Evolutionary conservation across 2,113 vertebrate genomes (phyloP).

Genomic region (Myrmophylax atrothorax): DNA sequence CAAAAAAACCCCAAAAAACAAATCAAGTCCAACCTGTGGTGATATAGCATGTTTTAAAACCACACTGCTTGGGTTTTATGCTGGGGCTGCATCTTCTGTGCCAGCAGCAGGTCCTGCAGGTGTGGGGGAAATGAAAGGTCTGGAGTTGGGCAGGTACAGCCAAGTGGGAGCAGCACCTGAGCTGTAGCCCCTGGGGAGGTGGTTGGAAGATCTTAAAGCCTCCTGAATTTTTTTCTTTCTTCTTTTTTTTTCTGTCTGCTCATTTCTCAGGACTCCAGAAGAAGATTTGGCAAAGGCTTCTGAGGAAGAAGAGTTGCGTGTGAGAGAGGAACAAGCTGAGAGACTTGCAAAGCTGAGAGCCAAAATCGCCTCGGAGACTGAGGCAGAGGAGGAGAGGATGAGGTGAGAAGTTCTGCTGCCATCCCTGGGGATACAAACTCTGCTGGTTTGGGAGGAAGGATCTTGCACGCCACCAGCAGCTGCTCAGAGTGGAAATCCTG

Average conservation of each 20-base stretch:
- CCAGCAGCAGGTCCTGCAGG: background rate
- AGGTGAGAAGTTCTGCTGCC: constrained; percentile 71
- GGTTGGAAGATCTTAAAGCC: background rate
- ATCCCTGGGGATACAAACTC: fast-evolving
- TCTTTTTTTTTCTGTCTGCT: background rate
- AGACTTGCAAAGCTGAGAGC: constrained; percentile 71
- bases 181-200: background rate
- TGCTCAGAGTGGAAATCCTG: background rate
- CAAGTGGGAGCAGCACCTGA: background rate
- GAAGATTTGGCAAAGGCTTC: constrained; percentile 63
- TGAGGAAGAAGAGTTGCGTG: constrained; percentile 70
- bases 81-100: background rate
- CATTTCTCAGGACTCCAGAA: constrained; percentile 70
- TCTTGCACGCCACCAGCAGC: background rate
- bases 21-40: background rate
- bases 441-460: background rate
- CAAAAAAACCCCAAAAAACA: too few relatives aligned
- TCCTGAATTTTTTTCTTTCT: background rate
- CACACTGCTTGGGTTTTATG: background rate
- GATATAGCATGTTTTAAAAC: background rate
- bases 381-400: constrained; percentile 70
- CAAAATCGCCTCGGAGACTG: constrained; percentile 39
- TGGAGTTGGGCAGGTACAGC: background rate
- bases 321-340: constrained; percentile 68
- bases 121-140: background rate